Evolutionary conservation across 2,113 vertebrate species (phyloP), one percentile per base, ranked within the genome.

Genomic region (Apodemus sylvaticus): DNA sequence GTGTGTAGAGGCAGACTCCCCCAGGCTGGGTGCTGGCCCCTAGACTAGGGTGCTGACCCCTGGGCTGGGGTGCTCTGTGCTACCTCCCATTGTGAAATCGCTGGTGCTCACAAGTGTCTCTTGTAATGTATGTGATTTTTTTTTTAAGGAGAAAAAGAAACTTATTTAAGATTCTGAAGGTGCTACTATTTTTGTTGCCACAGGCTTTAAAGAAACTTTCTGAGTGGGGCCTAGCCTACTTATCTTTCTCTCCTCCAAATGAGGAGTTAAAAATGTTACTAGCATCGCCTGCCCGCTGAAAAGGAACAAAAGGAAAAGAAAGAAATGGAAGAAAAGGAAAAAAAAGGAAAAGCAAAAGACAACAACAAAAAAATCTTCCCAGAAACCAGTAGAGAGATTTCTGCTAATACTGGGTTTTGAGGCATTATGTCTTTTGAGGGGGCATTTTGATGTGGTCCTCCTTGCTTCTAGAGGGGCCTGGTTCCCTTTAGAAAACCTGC

Each of bases 61-160:
- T 5, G 45, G 45, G 45, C 45, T 48, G 45, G 45, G 45, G 90
- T 0, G 89, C 97, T 99, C n/a, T 92, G 90, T 0, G 89, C 97
- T 99, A 99, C 99, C 99, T 99, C 99, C 99, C 99, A 98, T 98
- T 98, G 98, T 99, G 98, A 98, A 98, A 98, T 98, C 97, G 98
- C 98, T 98, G 99, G 99, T 99, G 99, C 99, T 99, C 98, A 29
- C 96, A 97, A 97, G 97, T 96, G 94, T 98, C 98, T 98, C 98
- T 98, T 97, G 78, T 98, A 98, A 97, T 97, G 96, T 99, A 97
- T 98, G 98, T 98, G 98, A 99, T 95, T 98, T 98, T 98, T 91
- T 97, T 91, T 96, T 97, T 48, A 86, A 66, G 73, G 24, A 58
- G n/a, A 74, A 82, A 58, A 77, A 96, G 88, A 94, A 95, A 76